A percentile compares a stretch with the other conserved stretches of the same genome.
These are phyloP conservation scores for Subacronicta megacephala DNA, from an alignment of 2,888 invertebrate species.

Conservation along the genomic window DNA sequence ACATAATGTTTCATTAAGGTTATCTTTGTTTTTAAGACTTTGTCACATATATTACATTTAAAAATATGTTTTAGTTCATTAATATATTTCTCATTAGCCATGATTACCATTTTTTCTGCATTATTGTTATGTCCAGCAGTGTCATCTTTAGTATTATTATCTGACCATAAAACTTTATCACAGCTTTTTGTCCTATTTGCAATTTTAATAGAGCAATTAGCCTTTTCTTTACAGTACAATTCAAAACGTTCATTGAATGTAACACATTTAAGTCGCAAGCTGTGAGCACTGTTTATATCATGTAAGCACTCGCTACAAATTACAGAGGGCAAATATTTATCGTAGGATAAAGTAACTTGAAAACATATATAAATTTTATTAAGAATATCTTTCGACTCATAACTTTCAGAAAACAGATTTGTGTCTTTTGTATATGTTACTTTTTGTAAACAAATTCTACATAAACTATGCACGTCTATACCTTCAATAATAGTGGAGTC, in stretches of 20 bases:
- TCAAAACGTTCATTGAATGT: slow-evolving; percentile 70
- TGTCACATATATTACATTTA: slow-evolving; percentile 73
- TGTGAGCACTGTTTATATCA: slow-evolving; percentile 71
- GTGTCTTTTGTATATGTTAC: slow-evolving; percentile 45
- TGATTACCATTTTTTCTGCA: background rate
- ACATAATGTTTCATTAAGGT: slow-evolving; percentile 76
- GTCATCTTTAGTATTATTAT: slow-evolving; percentile 10
- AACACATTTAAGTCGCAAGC: slow-evolving; percentile 76
- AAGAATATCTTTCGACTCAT: slow-evolving; percentile 65
- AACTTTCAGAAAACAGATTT: slow-evolving; percentile 62
- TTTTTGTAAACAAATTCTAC: slow-evolving; percentile 74
- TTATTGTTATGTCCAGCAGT: slow-evolving; percentile 27
- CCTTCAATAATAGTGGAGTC: background rate
- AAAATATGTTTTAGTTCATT: slow-evolving; percentile 22
- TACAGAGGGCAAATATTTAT: slow-evolving; percentile 66
- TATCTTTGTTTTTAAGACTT: slow-evolving; percentile 71
- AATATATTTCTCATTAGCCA: slow-evolving; percentile 3
- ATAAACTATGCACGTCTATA: slow-evolving; percentile 53
- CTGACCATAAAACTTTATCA: slow-evolving; percentile 40
- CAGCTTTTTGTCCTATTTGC: slow-evolving; percentile 18
- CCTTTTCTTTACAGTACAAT: slow-evolving; percentile 37
- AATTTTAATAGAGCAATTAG: slow-evolving; percentile 20
- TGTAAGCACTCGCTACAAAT: slow-evolving; percentile 74
- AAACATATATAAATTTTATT: slow-evolving; percentile 75
- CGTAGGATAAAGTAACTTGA: slow-evolving; percentile 66